These are phyloP conservation scores for Puntigrus tetrazona DNA, from an alignment of 2,113 vertebrate genomes.

Conservation along the genomic window DNA sequence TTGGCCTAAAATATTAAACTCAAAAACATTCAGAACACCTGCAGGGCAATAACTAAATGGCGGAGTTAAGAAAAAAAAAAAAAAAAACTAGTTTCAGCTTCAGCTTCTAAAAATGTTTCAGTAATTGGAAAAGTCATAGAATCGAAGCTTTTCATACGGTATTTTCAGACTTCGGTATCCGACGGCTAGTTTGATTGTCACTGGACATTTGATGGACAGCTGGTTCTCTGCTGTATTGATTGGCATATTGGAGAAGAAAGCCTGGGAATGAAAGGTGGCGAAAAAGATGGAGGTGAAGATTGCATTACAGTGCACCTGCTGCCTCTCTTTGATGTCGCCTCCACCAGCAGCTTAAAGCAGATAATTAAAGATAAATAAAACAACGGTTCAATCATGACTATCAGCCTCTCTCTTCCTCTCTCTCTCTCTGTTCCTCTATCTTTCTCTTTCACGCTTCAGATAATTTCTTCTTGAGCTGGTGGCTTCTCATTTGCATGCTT, in stretches of 20 bases:
- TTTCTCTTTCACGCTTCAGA: constrained; percentile 61
- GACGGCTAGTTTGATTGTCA: constrained; percentile 44
- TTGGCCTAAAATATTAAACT: background rate
- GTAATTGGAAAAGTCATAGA: constrained; percentile 47
- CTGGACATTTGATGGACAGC: constrained; percentile 53
- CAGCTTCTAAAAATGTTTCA: constrained; percentile 11
- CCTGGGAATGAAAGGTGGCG: constrained; percentile 15
- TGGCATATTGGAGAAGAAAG: constrained; percentile 46
- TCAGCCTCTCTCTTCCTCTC: constrained; percentile 40
- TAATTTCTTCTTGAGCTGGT: constrained; percentile 78
- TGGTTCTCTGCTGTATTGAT: constrained; percentile 50
- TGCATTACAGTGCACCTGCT: constrained; percentile 38
- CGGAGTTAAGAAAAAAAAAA: too few relatives aligned
- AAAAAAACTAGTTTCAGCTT: background rate
- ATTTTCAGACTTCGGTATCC: constrained; percentile 59
- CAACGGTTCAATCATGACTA: constrained; percentile 68
- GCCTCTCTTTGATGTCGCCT: constrained; percentile 35
- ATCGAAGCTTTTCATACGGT: constrained; percentile 58
- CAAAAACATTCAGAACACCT: background rate
- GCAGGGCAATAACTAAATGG: background rate
- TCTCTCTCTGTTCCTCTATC: constrained; percentile 50
- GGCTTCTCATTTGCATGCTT: constrained; percentile 80
- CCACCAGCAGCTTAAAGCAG: constrained; percentile 53
- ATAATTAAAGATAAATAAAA: constrained; percentile 75
- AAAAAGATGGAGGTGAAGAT: constrained; percentile 39